Conservation (phyloP, 2,797 vertebrate genomes). For the Gallinago solitaria region DNA sequence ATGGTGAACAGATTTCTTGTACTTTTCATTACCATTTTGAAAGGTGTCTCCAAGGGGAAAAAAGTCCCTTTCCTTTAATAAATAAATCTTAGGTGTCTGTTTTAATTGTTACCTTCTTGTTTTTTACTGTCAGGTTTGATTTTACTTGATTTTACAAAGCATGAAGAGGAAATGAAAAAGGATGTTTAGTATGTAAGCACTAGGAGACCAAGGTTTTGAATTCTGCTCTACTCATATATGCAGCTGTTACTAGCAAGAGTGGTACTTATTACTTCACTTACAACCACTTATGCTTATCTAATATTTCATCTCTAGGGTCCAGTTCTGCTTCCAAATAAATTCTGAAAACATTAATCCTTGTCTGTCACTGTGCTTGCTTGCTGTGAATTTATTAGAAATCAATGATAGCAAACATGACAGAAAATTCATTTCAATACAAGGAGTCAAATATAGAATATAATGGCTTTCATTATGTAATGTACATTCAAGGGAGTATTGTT, state of each 20-base stretch:
- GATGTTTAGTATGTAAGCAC: background rate
- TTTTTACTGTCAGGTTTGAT: background rate
- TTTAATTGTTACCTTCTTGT: background rate
- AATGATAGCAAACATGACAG: background rate
- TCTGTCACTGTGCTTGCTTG: background rate
- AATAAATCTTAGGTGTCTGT: background rate
- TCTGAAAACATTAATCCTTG: background rate
- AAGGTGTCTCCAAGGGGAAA: background rate
- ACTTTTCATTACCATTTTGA: background rate
- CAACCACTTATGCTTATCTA: background rate
- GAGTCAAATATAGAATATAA: background rate
- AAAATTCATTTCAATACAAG: background rate
- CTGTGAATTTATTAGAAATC: background rate
- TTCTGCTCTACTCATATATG: background rate
- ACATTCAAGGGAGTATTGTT: background rate
- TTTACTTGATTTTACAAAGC: background rate
- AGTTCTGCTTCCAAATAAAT: background rate
- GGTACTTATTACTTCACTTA: background rate
- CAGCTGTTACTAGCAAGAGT: background rate
- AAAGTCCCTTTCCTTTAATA: background rate
- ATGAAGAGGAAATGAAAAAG: background rate
- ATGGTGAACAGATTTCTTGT: background rate
- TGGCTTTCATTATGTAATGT: background rate
- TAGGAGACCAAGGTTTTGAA: background rate
- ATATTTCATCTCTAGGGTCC: background rate